Conservation (phyloP, 2,113 vertebrate species). For the Silurus meridionalis region DNA sequence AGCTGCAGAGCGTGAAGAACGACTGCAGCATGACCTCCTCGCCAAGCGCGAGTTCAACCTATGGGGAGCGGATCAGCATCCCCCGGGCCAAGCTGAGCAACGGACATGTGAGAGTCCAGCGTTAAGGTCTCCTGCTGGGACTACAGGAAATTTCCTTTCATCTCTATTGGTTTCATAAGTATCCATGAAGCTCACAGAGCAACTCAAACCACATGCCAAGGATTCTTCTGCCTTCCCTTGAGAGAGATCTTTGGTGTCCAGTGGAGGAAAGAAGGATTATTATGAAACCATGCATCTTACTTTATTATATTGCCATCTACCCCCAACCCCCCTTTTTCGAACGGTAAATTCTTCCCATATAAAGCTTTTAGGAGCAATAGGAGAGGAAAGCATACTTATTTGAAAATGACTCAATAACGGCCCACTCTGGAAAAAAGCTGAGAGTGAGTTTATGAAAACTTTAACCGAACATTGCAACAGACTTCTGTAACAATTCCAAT, state of each 20-base stretch:
- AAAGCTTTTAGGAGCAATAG: neutral
- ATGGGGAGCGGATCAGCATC: constrained; percentile 72
- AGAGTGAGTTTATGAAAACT: constrained; percentile 36
- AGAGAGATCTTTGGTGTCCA: constrained; percentile 38
- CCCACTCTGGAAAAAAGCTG: constrained; percentile 14
- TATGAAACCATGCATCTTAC: constrained; percentile 16
- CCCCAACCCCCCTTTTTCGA: neutral
- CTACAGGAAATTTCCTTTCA: constrained; percentile 52
- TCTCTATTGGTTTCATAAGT: constrained; percentile 50
- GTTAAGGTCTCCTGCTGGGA: constrained; percentile 62
- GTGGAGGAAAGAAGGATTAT: constrained; percentile 15
- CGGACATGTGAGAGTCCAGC: constrained; percentile 64
- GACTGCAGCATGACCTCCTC: constrained; percentile 73
- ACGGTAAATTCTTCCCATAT: neutral
- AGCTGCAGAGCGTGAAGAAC: constrained; percentile 73
- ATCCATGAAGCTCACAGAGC: constrained; percentile 47
- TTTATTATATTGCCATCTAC: constrained; percentile 44
- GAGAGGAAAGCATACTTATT: constrained; percentile 20
- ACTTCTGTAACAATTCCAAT: constrained; percentile 41
- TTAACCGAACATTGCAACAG: constrained; percentile 57
- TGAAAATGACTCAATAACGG: constrained; percentile 24
- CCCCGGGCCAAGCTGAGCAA: constrained; percentile 74
- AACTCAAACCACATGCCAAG: constrained; percentile 41
- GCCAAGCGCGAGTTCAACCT: constrained; percentile 64
- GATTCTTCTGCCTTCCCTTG: constrained; percentile 41